Conservation (phyloP, 1,140 invertebrate species). For the Drosophila nebulosa region DNA sequence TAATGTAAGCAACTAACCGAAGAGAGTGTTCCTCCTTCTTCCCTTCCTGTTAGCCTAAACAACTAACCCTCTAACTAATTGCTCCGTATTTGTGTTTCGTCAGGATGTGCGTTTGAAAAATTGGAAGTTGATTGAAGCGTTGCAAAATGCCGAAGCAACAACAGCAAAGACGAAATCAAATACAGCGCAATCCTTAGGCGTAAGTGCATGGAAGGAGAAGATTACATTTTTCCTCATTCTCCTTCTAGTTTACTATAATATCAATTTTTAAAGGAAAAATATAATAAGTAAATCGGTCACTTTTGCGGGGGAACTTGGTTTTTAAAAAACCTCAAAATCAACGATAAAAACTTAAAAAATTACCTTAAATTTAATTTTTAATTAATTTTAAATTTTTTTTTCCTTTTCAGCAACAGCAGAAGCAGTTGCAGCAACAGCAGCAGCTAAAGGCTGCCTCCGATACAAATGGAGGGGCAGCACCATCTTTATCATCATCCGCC, state of each 20-base stretch:
- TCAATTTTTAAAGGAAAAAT: background rate
- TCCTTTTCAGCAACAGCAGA: slow-evolving; percentile 59
- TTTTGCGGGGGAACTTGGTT: too few relatives aligned
- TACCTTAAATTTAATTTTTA: too few relatives aligned
- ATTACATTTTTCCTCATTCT: background rate
- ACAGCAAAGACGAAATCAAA: slow-evolving; percentile 80
- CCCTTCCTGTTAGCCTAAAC: too few relatives aligned
- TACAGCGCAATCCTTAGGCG: slow-evolving; percentile 80
- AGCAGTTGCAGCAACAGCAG: slow-evolving; percentile 44
- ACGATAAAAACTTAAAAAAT: too few relatives aligned
- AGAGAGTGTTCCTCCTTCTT: too few relatives aligned
- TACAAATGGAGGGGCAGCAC: slow-evolving; percentile 14
- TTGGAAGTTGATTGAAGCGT: slow-evolving; percentile 93
- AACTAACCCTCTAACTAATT: slow-evolving; percentile 50
- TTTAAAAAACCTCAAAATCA: too few relatives aligned
- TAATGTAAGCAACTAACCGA: slow-evolving; percentile 88
- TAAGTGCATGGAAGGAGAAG: slow-evolving; percentile 81
- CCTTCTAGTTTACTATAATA: slow-evolving; percentile 2
- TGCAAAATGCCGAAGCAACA: slow-evolving; percentile 86
- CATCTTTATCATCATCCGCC: background rate
- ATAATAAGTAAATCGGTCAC: too few relatives aligned
- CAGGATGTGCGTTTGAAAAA: slow-evolving; percentile 92
- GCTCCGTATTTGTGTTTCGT: slow-evolving; percentile 64
- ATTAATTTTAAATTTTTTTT: background rate
- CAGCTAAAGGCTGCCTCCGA: slow-evolving; percentile 18